Conservation (phyloP, 2,888 invertebrate species). For the Synergus gifuensis region DNA sequence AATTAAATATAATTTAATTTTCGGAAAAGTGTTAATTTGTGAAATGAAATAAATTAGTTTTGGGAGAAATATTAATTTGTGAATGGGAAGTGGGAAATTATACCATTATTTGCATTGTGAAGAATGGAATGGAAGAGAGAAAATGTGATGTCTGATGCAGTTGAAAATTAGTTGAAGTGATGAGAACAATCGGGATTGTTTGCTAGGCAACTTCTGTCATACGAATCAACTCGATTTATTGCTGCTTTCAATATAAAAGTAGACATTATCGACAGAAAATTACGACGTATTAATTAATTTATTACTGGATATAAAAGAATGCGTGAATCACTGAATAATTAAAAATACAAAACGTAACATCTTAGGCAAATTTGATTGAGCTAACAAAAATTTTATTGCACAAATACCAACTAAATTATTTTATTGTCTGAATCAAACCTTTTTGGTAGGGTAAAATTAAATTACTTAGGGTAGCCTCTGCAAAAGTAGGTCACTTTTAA, state of each 20-base stretch:
- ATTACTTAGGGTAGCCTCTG: too few relatives aligned
- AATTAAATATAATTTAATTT: background rate
- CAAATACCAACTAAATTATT: too few relatives aligned
- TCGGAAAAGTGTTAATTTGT: background rate
- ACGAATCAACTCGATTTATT: background rate
- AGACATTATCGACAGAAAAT: background rate
- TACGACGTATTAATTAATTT: background rate
- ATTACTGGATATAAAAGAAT: background rate
- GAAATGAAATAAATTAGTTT: background rate
- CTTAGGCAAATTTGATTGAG: background rate
- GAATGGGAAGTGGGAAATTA: background rate
- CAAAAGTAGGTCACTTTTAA: background rate
- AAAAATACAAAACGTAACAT: background rate
- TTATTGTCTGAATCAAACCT: too few relatives aligned
- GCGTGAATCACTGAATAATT: background rate
- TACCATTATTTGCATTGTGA: background rate
- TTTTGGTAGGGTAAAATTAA: too few relatives aligned
- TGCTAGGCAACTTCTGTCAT: slow-evolving; percentile 26
- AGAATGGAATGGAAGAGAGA: background rate
- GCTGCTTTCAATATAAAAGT: background rate
- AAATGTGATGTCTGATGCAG: background rate
- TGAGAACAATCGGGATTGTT: slow-evolving; percentile 37
- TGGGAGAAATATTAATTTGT: too few relatives aligned
- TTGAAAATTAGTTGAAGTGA: slow-evolving; percentile 39
- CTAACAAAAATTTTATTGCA: too few relatives aligned